Conservation (phyloP, 1,140 invertebrate species). For the Sitobion miscanthi region DNA sequence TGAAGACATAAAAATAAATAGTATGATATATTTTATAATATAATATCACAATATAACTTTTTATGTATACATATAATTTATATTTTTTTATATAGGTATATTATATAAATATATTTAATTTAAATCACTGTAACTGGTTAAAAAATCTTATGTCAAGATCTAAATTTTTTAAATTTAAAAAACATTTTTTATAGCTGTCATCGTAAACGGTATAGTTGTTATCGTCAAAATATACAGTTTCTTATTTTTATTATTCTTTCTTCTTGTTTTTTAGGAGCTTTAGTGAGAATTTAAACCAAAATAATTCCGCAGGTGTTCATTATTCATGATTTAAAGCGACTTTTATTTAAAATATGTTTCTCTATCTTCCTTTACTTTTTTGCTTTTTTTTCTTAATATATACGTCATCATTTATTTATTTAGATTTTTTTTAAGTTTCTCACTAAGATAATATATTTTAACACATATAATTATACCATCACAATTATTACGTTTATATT, state of each 20-base stretch:
- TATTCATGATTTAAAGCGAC: constrained; percentile 20
- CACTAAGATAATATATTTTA: neutral
- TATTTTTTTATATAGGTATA: too few species aligned
- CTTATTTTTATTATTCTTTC: neutral
- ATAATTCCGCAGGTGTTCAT: neutral
- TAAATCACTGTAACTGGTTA: neutral
- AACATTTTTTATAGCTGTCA: neutral
- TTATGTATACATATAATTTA: neutral
- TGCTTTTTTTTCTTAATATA: neutral
- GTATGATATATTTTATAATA: neutral
- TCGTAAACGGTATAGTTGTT: neutral
- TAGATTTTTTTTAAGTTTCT: neutral
- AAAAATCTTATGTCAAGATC: neutral
- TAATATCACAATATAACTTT: neutral
- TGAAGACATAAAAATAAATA: neutral
- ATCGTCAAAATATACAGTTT: neutral
- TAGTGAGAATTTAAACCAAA: neutral
- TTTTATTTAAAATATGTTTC: neutral
- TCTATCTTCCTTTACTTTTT: neutral
- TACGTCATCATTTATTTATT: neutral
- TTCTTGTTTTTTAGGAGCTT: neutral
- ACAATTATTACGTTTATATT: neutral
- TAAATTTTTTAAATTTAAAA: neutral
- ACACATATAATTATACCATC: neutral
- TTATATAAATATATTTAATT: neutral